These are phyloP conservation scores for Mionectes macconnelli DNA, from an alignment of 2,113 vertebrate species.

Conservation along the genomic window DNA sequence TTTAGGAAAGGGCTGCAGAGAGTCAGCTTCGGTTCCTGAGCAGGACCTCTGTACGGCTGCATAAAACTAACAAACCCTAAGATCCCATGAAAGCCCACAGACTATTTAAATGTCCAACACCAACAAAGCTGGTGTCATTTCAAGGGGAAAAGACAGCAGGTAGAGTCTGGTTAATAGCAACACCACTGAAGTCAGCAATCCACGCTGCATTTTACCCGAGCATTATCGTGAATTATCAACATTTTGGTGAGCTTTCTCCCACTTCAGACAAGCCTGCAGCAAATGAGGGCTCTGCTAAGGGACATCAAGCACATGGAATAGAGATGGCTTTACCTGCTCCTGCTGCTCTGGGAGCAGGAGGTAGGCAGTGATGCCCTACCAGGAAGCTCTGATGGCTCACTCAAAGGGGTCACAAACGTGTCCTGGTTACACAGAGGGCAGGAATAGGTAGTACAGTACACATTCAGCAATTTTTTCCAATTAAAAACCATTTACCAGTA, in stretches of 20 bases:
- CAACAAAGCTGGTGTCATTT: neutral
- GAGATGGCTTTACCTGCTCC: neutral
- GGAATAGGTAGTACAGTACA: neutral
- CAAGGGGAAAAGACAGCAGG: neutral
- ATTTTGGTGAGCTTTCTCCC: neutral
- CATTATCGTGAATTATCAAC: neutral
- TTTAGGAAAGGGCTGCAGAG: neutral
- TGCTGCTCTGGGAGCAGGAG: neutral
- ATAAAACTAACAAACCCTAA: neutral
- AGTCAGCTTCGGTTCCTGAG: neutral
- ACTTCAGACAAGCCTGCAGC: neutral
- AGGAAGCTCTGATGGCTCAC: neutral
- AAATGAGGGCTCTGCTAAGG: neutral
- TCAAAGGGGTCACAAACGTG: neutral
- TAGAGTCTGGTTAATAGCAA: neutral
- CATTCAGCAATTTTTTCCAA: neutral
- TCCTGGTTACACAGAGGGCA: neutral
- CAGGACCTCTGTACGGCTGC: accelerated
- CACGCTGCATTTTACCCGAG: neutral
- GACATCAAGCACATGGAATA: neutral
- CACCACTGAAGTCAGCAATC: neutral
- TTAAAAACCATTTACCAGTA: neutral
- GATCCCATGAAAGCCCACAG: neutral
- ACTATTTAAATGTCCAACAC: neutral
- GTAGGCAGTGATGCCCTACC: neutral